Evolutionary conservation across 2,113 vertebrate species (phyloP).

Genomic region (Myiagra hebetior): DNA sequence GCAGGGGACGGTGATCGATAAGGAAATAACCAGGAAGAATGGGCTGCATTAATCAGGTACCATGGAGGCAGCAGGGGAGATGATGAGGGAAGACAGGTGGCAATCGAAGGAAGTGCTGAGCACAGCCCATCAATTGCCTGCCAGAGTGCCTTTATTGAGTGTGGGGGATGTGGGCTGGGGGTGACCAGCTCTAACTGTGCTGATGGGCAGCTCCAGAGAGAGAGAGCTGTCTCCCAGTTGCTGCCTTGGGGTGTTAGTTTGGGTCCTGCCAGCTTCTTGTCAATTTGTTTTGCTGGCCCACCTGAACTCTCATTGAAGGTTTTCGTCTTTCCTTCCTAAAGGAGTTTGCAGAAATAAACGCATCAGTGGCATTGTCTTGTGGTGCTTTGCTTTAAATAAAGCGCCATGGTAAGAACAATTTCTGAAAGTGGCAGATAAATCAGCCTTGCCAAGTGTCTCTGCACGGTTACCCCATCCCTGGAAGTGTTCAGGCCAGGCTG

Average conservation of each 20-base stretch:
- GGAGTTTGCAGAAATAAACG: background rate
- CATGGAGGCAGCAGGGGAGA: background rate
- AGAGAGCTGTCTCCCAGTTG: background rate
- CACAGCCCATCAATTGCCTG: background rate
- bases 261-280: background rate
- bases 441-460: background rate
- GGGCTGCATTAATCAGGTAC: conserved; percentile 54
- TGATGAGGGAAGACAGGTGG: conserved; percentile 16
- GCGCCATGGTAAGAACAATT: fast-evolving
- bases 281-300: background rate
- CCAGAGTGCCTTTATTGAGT: background rate
- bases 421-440: background rate
- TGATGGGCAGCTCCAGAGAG: background rate
- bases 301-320: background rate
- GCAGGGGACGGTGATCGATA: conserved; percentile 33
- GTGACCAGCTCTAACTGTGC: background rate
- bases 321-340: background rate
- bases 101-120: conserved; percentile 15
- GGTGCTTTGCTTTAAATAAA: background rate
- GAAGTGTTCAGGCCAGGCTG: background rate
- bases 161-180: background rate
- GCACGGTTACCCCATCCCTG: background rate
- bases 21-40: conserved; percentile 37
- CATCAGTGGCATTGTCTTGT: background rate
- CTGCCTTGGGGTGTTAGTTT: background rate